These are phyloP conservation scores for Agrochola macilenta DNA, from an alignment of 2,888 invertebrate genomes.

Conservation along the genomic window DNA sequence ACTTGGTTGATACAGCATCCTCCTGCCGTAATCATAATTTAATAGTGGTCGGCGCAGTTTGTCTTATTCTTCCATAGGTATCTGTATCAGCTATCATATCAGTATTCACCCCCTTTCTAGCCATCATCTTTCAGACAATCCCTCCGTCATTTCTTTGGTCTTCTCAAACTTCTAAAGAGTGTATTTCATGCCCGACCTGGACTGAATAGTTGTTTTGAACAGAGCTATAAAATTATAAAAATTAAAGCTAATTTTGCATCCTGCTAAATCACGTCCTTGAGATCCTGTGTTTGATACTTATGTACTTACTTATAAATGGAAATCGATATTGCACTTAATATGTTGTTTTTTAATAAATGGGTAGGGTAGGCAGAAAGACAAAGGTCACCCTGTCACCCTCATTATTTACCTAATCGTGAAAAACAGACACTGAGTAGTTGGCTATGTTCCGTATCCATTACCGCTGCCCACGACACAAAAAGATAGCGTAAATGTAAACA, in stretches of 20 bases:
- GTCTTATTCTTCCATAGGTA: background rate
- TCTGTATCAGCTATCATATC: background rate
- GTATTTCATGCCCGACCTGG: background rate
- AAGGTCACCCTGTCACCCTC: background rate
- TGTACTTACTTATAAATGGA: background rate
- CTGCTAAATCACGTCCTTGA: background rate
- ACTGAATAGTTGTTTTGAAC: background rate
- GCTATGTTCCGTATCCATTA: background rate
- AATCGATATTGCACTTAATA: slow-evolving; percentile 8
- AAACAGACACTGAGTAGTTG: slow-evolving; percentile 1
- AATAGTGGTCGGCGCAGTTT: background rate
- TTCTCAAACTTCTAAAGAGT: background rate
- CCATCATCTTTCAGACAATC: background rate
- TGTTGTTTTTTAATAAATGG: background rate
- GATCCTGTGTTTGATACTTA: background rate
- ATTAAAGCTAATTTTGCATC: background rate
- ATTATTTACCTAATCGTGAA: background rate
- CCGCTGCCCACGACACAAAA: slow-evolving; percentile 12
- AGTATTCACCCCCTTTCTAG: too few relatives aligned
- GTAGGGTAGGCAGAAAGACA: background rate
- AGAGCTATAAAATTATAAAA: background rate
- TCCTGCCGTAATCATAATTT: too few relatives aligned
- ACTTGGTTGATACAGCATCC: background rate
- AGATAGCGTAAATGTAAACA: slow-evolving; percentile 30
- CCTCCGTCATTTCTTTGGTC: background rate